These are phyloP conservation scores for Onychorhynchus coronatus DNA, from an alignment of 2,113 vertebrate genomes.

Conservation along the genomic window DNA sequence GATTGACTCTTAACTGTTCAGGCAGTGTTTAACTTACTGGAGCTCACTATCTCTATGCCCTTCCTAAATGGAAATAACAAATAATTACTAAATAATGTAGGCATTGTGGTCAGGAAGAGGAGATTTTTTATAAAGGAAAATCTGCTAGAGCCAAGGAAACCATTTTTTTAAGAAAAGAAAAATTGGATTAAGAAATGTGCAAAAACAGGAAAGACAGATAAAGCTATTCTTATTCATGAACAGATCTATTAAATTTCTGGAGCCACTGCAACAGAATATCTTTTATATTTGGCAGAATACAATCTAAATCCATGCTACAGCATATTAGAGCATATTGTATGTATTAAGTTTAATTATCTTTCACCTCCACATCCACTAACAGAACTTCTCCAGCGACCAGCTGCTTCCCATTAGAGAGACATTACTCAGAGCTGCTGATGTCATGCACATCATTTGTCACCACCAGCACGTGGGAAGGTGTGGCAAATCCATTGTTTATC, in stretches of 20 bases:
- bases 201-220: neutral
- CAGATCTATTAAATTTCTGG: neutral
- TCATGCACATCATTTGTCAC: neutral
- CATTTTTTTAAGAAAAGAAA: neutral
- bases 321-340: neutral
- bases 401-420: slow-evolving; percentile 17
- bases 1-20: neutral
- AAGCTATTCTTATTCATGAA: neutral
- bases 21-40: neutral
- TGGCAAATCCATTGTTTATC: neutral
- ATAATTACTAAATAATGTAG: slow-evolving; percentile 4
- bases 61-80: neutral
- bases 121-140: slow-evolving; percentile 3
- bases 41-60: neutral
- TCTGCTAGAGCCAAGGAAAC: neutral
- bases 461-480: neutral
- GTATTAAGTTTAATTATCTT: slow-evolving; percentile 3
- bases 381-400: neutral
- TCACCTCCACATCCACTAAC: neutral
- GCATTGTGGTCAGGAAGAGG: neutral
- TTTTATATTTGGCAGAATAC: neutral
- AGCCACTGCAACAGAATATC: neutral
- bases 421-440: slow-evolving; percentile 11
- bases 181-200: neutral
- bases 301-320: neutral